Evolutionary conservation across 2,888 invertebrate genomes (phyloP).

Genomic region (Amphipoea lucens): DNA sequence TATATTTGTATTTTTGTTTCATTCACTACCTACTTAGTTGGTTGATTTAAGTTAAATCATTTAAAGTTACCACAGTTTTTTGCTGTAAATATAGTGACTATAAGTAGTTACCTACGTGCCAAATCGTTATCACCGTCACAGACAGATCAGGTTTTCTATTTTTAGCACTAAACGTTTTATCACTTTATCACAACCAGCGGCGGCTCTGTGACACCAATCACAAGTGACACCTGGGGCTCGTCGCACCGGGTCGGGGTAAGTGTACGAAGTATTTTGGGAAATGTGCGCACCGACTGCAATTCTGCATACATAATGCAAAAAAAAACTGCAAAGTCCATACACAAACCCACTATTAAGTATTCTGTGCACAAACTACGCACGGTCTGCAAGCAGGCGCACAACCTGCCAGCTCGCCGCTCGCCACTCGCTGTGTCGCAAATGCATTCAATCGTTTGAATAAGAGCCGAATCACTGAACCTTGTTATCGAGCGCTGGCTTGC

Average conservation of each 20-base stretch:
- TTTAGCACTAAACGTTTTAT: constrained; percentile 22
- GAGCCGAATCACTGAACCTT: constrained; percentile 25
- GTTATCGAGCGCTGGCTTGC: neutral
- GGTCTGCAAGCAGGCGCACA: neutral
- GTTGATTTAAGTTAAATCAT: constrained; percentile 18
- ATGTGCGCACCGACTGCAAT: neutral
- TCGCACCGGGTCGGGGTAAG: neutral
- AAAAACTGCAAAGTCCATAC: neutral
- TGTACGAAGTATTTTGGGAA: neutral
- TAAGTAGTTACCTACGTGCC: constrained; percentile 2
- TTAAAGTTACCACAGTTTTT: neutral
- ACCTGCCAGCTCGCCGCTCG: too few species aligned
- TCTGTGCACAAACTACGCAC: neutral
- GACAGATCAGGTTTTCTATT: constrained; percentile 37
- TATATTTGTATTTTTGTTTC: constrained; percentile 14
- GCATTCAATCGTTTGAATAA: constrained; percentile 15
- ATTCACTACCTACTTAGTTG: neutral
- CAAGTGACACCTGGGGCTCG: neutral
- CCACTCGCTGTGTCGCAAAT: neutral
- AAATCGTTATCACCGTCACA: constrained; percentile 2
- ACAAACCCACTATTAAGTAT: too few species aligned
- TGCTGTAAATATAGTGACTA: neutral
- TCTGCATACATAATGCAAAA: neutral
- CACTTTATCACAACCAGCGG: neutral
- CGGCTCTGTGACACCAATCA: neutral